These are phyloP conservation scores for Carlito syrichta DNA, from an alignment of 2,113 vertebrate genomes.

Conservation along the genomic window DNA sequence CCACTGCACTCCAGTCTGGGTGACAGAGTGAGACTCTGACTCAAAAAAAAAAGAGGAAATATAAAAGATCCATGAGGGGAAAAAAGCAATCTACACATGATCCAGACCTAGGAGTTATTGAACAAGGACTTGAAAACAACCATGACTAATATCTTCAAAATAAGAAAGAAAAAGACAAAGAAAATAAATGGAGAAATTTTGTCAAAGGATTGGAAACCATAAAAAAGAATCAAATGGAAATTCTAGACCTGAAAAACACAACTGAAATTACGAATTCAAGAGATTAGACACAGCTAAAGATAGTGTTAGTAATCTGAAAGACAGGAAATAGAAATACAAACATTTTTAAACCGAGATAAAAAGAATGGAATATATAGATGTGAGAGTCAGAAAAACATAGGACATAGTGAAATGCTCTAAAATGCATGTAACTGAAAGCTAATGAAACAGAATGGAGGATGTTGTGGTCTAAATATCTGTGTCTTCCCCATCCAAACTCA, in stretches of 20 bases:
- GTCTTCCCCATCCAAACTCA: neutral
- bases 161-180: neutral
- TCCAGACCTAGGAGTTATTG: neutral
- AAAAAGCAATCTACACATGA: neutral
- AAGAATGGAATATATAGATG: neutral
- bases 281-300: neutral
- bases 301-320: neutral
- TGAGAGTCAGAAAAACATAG: neutral
- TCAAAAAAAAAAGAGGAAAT: neutral
- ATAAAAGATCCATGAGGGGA: neutral
- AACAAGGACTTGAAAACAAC: neutral
- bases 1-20: too few relatives aligned
- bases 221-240: neutral
- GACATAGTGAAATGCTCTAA: neutral
- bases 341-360: neutral
- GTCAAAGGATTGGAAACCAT: neutral
- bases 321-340: neutral
- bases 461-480: too few relatives aligned
- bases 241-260: neutral
- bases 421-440: fast-evolving
- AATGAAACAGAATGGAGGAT: neutral
- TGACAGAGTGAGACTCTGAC: too few relatives aligned
- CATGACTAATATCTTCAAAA: neutral
- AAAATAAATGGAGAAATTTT: neutral
- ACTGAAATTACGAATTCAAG: neutral